Evolutionary conservation across 2,113 vertebrate genomes (phyloP), one percentile per base, ranked within the genome.

Genomic region (Passerina amoena): DNA sequence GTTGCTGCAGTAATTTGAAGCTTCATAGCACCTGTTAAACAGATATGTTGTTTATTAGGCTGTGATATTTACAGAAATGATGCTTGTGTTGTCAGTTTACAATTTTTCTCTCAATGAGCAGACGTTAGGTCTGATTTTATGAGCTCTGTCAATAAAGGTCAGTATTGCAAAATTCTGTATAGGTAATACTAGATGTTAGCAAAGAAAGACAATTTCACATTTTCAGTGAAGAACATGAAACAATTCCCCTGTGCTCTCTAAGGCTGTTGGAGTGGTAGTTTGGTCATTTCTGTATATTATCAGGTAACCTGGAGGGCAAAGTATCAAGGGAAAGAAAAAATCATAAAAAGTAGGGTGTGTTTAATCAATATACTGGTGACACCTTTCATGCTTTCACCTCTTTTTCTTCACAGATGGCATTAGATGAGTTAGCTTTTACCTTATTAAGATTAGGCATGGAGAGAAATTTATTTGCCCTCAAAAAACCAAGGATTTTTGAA

Each of bases 1-100:
- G 48, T 57, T 90, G 69, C 68, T 90, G 59, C 63, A 83, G 80
- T 76, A 56, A 78, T 86, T 3, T 73, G 80, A 86, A 94, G 69
- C 69, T 78, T 88, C 48, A 20, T 21, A 63, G 50, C 92, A 94
- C 88, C 80, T 93, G 61, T 94, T 81, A 90, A 92, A 88, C 59
- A 83, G 68, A 53, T 40, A 44, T 0, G 44, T 42, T 94, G 65
- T 82, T 85, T 94, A 60, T 68, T 81, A 84, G 53, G 72, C 75
- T 53, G 63, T 60, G 47, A 27, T 94, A 71, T 92, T 86, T 95
- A 82, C 72, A 87, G 92, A 86, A 82, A 60, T 60, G 5, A 60
- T 84, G 30, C 48, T 68, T 60, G 59, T 86, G 44, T 64, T 60
- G 14, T 80, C 79, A 75, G 28, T 64, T 91, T 56, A 45, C 27